phyloP scores from a whole-genome alignment of 2,888 invertebrate genomes.

The Malachius bipustulatus region DNA sequence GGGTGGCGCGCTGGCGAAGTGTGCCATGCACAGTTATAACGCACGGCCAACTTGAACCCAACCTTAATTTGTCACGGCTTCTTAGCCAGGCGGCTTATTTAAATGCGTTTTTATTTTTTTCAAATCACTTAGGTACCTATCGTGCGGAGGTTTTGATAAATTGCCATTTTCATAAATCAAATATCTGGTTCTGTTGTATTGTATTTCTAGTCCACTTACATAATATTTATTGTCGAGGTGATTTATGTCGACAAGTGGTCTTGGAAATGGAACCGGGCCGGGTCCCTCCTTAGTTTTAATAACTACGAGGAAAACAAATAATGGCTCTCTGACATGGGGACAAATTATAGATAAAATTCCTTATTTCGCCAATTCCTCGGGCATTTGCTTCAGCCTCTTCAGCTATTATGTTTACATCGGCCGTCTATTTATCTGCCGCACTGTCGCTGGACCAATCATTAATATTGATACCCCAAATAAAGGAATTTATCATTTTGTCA shows the following conservation, averaged over 20 bases:
- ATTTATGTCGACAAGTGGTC: neutral
- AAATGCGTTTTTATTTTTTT: conserved; percentile 1
- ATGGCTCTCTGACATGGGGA: neutral
- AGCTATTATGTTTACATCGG: no score
- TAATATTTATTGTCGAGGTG: neutral
- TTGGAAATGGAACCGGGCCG: no score
- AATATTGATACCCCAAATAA: no score
- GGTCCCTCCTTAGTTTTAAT: neutral
- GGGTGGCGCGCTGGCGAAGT: no score
- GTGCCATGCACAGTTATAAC: conserved; percentile 2
- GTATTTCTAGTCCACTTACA: conserved; percentile 3
- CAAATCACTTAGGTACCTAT: conserved; percentile 1
- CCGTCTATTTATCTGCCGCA: no score
- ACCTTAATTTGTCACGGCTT: conserved; percentile 3
- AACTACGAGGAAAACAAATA: neutral
- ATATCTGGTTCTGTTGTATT: conserved; percentile 3
- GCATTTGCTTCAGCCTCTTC: no score
- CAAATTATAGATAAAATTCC: conserved; percentile 3
- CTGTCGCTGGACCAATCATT: no score
- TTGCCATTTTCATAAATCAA: neutral
- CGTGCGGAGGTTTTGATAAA: neutral
- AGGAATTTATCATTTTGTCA: no score
- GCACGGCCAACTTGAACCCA: conserved; percentile 3
- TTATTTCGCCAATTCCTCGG: no score
- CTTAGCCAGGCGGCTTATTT: conserved; percentile 1